These are phyloP conservation scores for Drosophila leonis DNA, from an alignment of 2,888 invertebrate genomes.

Conservation along the genomic window DNA sequence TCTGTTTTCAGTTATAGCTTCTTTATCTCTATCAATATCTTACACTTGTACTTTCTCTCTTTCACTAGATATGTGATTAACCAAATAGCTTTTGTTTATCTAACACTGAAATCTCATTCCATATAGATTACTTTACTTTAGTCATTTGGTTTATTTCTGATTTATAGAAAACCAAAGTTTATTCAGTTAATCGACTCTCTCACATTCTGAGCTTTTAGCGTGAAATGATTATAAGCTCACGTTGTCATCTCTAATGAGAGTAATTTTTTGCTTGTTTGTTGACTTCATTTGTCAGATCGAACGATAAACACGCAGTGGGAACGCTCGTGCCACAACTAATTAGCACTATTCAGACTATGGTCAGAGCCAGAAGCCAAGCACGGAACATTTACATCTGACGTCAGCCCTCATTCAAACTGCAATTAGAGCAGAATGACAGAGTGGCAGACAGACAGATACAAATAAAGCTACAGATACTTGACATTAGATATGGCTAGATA, in stretches of 20 bases:
- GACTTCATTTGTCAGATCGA: slow-evolving; percentile 30
- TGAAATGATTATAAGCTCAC: slow-evolving; percentile 23
- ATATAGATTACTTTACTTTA: too few species aligned
- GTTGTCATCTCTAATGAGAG: slow-evolving; percentile 32
- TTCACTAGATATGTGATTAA: neutral
- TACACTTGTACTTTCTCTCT: too few species aligned
- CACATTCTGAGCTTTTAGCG: neutral
- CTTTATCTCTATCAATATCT: too few species aligned
- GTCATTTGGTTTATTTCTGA: too few species aligned
- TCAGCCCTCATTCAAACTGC: slow-evolving; percentile 64
- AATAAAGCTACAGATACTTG: slow-evolving; percentile 19
- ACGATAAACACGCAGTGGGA: slow-evolving; percentile 48
- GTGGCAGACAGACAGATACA: neutral
- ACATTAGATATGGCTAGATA: slow-evolving; percentile 28
- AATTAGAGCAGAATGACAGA: slow-evolving; percentile 48
- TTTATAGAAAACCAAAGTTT: neutral
- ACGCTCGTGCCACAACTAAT: slow-evolving; percentile 65
- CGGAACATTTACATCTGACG: slow-evolving; percentile 44
- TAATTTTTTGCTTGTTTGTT: slow-evolving; percentile 3
- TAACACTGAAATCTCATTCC: neutral
- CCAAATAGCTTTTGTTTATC: neutral
- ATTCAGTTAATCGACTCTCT: neutral
- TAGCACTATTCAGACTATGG: slow-evolving; percentile 47
- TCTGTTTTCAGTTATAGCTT: too few species aligned
- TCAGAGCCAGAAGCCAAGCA: slow-evolving; percentile 25